phyloP scores from a whole-genome alignment of 2,888 invertebrate species.

The Clepsis dumicolana region DNA sequence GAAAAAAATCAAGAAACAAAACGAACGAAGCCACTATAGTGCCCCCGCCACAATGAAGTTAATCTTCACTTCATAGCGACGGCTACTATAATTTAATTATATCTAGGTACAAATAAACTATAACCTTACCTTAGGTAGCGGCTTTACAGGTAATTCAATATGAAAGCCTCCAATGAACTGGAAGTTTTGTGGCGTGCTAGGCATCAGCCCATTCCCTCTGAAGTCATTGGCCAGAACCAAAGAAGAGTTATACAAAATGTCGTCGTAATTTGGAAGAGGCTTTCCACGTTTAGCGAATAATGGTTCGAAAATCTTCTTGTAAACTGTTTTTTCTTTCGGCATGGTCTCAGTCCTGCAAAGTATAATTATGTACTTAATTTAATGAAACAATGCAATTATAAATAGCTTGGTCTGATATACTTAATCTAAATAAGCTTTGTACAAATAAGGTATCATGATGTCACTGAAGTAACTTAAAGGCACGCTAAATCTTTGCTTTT shows the following conservation, averaged over 20 bases:
- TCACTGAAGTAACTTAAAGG: too few relatives aligned
- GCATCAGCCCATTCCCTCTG: conserved; percentile 26
- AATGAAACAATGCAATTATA: too few relatives aligned
- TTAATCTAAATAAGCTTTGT: too few relatives aligned
- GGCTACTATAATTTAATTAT: too few relatives aligned
- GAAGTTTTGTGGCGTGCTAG: conserved; percentile 43
- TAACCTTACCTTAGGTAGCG: conserved; percentile 26
- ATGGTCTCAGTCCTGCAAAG: conserved; percentile 22
- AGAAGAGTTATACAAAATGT: conserved; percentile 40
- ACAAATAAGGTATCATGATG: too few relatives aligned
- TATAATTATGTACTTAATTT: background rate
- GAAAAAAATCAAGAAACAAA: too few relatives aligned
- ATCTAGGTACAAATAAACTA: too few relatives aligned
- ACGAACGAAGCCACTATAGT: too few relatives aligned
- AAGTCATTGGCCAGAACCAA: conserved; percentile 41
- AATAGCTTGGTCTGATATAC: too few relatives aligned
- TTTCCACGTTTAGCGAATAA: conserved; percentile 19
- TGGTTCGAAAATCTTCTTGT: conserved; percentile 14
- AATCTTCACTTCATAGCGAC: too few relatives aligned
- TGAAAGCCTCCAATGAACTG: conserved; percentile 43
- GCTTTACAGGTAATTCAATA: conserved; percentile 29
- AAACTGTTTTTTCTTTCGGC: conserved; percentile 32
- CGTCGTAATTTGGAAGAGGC: conserved; percentile 19
- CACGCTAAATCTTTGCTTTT: too few relatives aligned
- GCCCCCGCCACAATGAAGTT: too few relatives aligned